phyloP scores from a whole-genome alignment of 2,888 invertebrate genomes.

The Nebria salina region DNA sequence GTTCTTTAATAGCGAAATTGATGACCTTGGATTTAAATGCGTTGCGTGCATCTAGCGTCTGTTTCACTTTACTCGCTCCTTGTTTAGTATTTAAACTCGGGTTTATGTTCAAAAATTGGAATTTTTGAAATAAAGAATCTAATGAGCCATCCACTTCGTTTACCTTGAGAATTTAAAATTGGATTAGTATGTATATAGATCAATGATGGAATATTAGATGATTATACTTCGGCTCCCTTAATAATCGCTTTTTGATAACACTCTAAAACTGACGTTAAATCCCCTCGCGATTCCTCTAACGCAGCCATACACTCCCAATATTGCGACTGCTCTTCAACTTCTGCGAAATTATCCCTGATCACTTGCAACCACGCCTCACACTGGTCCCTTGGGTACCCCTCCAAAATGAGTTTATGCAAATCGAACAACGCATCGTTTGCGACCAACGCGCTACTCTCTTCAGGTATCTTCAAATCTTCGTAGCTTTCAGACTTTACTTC shows the following conservation, averaged over 20 bases:
- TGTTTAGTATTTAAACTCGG: conserved; percentile 56
- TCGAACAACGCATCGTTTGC: conserved; percentile 65
- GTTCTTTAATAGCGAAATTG: conserved; percentile 66
- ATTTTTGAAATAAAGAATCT: conserved; percentile 67
- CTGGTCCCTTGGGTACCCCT: conserved; percentile 67
- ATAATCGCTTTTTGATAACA: conserved; percentile 69
- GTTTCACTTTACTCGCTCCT: conserved; percentile 48
- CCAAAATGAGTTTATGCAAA: conserved; percentile 64
- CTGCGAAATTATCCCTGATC: conserved; percentile 63
- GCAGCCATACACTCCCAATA: conserved; percentile 73
- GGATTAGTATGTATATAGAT: background rate
- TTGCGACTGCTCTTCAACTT: conserved; percentile 61
- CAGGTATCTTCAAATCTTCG: conserved; percentile 51
- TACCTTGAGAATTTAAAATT: conserved; percentile 58
- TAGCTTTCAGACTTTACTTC: conserved; percentile 60
- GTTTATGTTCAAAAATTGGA: conserved; percentile 68
- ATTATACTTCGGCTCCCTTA: conserved; percentile 67
- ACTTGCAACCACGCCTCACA: conserved; percentile 68
- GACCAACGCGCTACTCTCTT: conserved; percentile 55
- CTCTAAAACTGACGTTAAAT: conserved; percentile 67
- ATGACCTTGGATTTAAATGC: conserved; percentile 70
- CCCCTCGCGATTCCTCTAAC: conserved; percentile 66
- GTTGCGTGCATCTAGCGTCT: conserved; percentile 66
- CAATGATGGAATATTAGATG: background rate
- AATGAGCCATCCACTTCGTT: conserved; percentile 66